Evolutionary conservation across 2,113 vertebrate species (phyloP).

Genomic region (Osmerus eperlanus): DNA sequence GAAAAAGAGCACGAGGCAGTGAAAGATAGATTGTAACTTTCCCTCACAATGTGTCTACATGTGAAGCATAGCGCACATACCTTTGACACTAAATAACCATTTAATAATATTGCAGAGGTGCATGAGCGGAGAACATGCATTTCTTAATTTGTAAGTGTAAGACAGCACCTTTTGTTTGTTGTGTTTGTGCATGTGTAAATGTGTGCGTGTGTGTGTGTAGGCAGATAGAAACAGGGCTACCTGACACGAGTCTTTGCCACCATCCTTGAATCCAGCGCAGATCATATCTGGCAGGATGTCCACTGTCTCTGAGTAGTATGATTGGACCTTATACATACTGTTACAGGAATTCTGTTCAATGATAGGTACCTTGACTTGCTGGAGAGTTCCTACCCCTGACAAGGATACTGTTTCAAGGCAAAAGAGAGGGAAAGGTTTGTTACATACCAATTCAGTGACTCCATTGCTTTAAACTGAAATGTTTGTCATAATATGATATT

Average conservation of each 20-base stretch:
- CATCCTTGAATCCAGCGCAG: constrained; percentile 69
- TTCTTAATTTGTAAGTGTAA: too few species aligned
- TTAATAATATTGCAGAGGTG: too few species aligned
- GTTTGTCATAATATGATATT: too few species aligned
- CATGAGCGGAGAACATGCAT: too few species aligned
- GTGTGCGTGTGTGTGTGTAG: background rate
- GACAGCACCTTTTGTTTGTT: constrained; percentile 33
- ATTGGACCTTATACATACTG: constrained; percentile 56
- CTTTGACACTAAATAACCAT: too few species aligned
- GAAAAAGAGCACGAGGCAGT: background rate
- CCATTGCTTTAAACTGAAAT: too few species aligned
- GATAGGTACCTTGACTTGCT: constrained; percentile 72
- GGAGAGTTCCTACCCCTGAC: constrained; percentile 51
- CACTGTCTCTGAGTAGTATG: constrained; percentile 34
- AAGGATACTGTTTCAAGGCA: constrained; percentile 56
- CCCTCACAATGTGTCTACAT: background rate
- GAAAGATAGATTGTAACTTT: background rate
- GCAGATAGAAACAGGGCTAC: constrained; percentile 48
- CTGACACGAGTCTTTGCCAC: constrained; percentile 76
- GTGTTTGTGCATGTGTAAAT: constrained; percentile 23
- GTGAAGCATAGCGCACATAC: too few species aligned
- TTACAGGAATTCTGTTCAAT: constrained; percentile 65
- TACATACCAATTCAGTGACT: background rate
- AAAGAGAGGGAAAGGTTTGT: background rate
- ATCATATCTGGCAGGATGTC: constrained; percentile 71